Base-by-base conservation (phyloP, 2,888 invertebrate species). In the Nasonia oneida region DNA sequence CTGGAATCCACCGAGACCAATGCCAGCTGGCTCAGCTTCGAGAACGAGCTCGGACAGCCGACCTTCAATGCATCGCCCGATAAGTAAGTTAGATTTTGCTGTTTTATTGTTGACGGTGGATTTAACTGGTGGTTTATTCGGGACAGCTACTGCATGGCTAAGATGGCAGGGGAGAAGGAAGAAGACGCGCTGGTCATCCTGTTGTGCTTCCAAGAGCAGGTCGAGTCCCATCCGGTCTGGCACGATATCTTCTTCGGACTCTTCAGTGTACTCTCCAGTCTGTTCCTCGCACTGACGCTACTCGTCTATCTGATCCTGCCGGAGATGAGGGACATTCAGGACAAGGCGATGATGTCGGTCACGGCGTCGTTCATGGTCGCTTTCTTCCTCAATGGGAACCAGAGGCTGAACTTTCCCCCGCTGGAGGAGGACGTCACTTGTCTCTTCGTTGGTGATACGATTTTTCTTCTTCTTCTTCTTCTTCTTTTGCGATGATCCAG, bases 291-390 rank as follows among this genome's bases (percentile, higher is more conserved):
- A 12, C 90, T 94, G 14, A 96, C 96, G 0, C 93, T 96, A 50
- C 91, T 94, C 0, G 94, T 96, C 3, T 96, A 96, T 91, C 91
- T 94, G 73, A 93, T 94, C 76, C 91, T 96, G 39, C 96, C 96
- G 8, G 95, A 95, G 90, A 92, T 96, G 90, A 94, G 96, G 80
- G 95, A 95, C 86, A 93, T 96, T 23, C 95, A 96, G 94, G 96
- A 96, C 61, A 94, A 95, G 89, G 95, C 96, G 88, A 95, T 96
- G 90, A 94, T 96, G 93, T 94, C 95, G 87, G 94, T 95, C 90
- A 94, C 96, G 87, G 91, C 94, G 42, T 95, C 95, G 87, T 94
- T 96, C 92, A 94, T 95, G 0, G 89, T 95, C 10, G 95, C 95
- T 18, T 96, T 95, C 90, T 90, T 95, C 2, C 94, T 94, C 6